Conservation (phyloP, 2,797 vertebrate genomes). For the Siniperca scherzeri region DNA sequence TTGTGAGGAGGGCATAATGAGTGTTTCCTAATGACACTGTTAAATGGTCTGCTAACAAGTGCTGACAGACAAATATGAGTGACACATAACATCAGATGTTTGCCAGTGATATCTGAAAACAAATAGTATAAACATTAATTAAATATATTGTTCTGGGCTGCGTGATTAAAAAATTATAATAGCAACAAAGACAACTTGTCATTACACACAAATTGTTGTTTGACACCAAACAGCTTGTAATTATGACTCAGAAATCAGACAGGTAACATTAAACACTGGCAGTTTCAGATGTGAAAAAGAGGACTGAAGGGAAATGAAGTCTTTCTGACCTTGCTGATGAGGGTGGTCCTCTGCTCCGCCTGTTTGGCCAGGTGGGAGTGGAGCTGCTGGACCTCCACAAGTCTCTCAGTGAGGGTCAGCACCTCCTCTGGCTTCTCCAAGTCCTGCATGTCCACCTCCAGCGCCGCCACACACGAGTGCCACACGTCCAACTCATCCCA, state of each 20-base stretch:
- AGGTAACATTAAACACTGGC: background rate
- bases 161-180: background rate
- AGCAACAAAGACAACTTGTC: background rate
- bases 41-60: background rate
- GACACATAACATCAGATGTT: background rate
- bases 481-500: conserved; percentile 94
- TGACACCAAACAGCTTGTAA: background rate
- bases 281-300: background rate
- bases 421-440: conserved; percentile 87
- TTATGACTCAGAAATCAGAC: background rate
- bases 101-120: background rate
- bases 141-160: background rate
- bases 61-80: background rate
- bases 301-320: background rate
- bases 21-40: background rate
- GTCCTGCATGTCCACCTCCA: conserved; percentile 93
- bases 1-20: background rate
- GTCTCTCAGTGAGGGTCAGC: conserved; percentile 86
- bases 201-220: background rate
- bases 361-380: conserved; percentile 89
- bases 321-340: conserved; percentile 91
- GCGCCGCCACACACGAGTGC: conserved; percentile 89
- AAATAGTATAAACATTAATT: background rate
- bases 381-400: conserved; percentile 88
- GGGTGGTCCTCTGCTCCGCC: conserved; percentile 90